Evolutionary conservation across 2,888 invertebrate genomes (phyloP).

Genomic region (Glyphotaelius pellucidus): DNA sequence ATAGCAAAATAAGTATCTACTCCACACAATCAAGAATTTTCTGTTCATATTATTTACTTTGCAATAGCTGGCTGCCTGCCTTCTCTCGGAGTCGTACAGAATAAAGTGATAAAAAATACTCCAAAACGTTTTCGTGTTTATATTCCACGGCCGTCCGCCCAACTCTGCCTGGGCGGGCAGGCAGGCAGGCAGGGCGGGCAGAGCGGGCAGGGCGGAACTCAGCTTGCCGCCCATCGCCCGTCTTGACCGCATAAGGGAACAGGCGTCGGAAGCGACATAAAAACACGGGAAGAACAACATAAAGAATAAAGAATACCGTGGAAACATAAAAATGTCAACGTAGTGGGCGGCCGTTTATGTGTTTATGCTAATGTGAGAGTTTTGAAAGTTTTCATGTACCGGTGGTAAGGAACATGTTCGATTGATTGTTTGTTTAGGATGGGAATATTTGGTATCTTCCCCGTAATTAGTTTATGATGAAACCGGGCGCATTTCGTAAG

Average conservation of each 20-base stretch:
- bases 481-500: background rate
- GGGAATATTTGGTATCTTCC: background rate
- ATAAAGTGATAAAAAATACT: constrained; percentile 34
- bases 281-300: constrained; percentile 19
- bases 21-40: background rate
- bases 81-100: background rate
- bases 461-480: background rate
- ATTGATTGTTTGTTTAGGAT: background rate
- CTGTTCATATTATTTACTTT: constrained; percentile 12
- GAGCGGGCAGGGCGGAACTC: background rate
- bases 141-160: constrained; percentile 26
- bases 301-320: constrained; percentile 20
- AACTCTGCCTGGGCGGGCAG: background rate
- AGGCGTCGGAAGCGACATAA: background rate
- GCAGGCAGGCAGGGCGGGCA: background rate
- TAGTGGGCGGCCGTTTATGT: constrained; percentile 43
- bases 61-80: background rate
- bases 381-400: constrained; percentile 20
- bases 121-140: constrained; percentile 25
- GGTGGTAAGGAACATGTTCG: background rate
- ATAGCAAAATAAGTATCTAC: background rate
- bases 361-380: constrained; percentile 41
- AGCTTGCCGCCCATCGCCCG: background rate
- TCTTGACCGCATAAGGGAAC: constrained; percentile 35
- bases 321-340: constrained; percentile 29